Evolutionary conservation across 2,113 vertebrate genomes (phyloP).

Genomic region (Aplodontia rufa): DNA sequence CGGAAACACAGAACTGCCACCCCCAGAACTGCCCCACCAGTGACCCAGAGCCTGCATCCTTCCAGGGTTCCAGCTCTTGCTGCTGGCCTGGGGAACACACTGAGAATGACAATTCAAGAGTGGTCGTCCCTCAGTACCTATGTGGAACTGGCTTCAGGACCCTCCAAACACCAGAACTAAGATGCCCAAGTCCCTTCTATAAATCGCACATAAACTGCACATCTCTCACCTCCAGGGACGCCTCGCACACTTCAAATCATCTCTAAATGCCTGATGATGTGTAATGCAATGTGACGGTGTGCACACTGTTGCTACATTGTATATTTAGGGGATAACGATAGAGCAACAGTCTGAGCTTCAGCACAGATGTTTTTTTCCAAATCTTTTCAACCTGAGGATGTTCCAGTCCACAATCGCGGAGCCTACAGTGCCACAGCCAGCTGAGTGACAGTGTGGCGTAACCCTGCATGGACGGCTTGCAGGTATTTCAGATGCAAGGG

Average conservation of each 20-base stretch:
- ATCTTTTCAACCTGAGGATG: background rate
- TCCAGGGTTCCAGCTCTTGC: fast-evolving
- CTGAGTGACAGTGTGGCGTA: fast-evolving
- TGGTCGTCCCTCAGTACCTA: background rate
- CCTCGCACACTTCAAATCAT: no score
- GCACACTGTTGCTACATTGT: background rate
- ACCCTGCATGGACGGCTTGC: fast-evolving
- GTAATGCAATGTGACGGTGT: background rate
- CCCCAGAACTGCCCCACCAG: no score
- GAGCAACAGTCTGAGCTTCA: no score
- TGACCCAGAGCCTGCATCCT: background rate
- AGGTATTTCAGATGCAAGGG: fast-evolving
- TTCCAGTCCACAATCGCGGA: background rate
- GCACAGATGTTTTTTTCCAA: background rate
- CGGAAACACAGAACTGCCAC: no score
- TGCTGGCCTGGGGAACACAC: fast-evolving
- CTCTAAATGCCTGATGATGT: no score
- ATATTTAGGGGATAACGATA: background rate
- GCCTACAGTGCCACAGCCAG: background rate
- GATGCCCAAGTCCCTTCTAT: background rate
- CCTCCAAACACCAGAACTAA: fast-evolving
- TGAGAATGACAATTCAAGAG: background rate
- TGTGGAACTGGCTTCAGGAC: background rate
- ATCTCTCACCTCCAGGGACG: no score
- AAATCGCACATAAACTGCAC: background rate